These are phyloP conservation scores for Drosophila siamana DNA, from an alignment of 2,888 invertebrate genomes.

Conservation along the genomic window DNA sequence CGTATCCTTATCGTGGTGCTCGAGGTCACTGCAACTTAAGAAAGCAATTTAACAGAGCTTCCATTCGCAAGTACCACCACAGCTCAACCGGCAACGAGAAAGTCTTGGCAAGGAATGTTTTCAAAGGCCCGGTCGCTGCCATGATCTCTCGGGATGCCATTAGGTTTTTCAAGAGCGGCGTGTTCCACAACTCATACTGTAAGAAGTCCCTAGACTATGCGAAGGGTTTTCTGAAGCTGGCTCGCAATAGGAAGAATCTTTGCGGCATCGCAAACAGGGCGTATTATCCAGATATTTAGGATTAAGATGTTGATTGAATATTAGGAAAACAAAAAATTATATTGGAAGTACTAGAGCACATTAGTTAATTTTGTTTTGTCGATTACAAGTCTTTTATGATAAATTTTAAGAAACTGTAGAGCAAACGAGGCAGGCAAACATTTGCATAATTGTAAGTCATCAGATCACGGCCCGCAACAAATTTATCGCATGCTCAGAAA, in stretches of 20 bases:
- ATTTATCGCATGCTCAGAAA: background rate
- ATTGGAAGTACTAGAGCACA: background rate
- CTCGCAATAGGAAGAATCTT: conserved; percentile 22
- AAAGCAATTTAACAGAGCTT: background rate
- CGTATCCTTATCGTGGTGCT: conserved; percentile 33
- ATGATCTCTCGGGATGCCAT: conserved; percentile 27
- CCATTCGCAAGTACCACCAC: background rate
- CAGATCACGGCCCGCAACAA: no score
- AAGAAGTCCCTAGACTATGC: background rate
- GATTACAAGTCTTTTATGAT: no score
- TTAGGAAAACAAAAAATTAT: no score
- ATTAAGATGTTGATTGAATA: background rate
- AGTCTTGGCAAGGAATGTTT: conserved; percentile 10
- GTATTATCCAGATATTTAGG: conserved; percentile 14
- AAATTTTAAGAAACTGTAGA: no score
- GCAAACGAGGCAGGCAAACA: no score
- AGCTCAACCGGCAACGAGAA: conserved; percentile 5
- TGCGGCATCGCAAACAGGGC: conserved; percentile 33
- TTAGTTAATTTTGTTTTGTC: background rate
- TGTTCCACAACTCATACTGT: conserved; percentile 12
- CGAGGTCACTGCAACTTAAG: conserved; percentile 4
- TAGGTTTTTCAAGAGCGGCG: conserved; percentile 15
- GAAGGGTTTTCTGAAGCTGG: conserved; percentile 32
- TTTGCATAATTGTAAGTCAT: no score
- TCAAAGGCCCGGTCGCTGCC: conserved; percentile 31